phyloP scores from a whole-genome alignment of 35 echinoderm and acorn worm genomes.

The Hemicentrotus pulcherrimus region DNA sequence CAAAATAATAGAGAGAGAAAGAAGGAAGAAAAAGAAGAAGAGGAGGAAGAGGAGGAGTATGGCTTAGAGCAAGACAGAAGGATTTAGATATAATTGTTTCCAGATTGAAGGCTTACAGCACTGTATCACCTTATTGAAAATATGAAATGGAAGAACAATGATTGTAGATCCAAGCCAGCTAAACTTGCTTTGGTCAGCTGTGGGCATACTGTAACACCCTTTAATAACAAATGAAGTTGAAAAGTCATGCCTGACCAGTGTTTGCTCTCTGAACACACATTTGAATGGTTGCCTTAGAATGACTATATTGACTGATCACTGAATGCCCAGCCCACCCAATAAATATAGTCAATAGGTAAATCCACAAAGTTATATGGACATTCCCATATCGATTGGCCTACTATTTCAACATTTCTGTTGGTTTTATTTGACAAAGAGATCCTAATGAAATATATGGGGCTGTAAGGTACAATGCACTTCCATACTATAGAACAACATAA shows the following conservation, averaged over 20 bases:
- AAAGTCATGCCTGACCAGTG: neutral
- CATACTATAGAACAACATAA: too few species aligned
- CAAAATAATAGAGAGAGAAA: neutral
- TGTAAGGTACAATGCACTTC: neutral
- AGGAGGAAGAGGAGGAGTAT: too few species aligned
- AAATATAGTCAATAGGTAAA: neutral
- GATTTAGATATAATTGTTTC: too few species aligned
- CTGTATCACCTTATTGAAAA: too few species aligned
- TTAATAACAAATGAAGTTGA: neutral
- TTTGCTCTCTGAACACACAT: neutral
- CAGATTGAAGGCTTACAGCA: too few species aligned
- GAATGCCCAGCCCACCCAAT: neutral
- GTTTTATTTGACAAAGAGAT: neutral
- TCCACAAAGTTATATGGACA: neutral
- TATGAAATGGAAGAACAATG: too few species aligned
- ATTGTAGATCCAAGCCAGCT: too few species aligned
- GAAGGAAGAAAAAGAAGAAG: too few species aligned
- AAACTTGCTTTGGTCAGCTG: too few species aligned
- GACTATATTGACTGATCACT: neutral
- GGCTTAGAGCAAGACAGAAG: too few species aligned
- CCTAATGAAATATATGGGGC: neutral
- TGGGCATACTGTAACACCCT: too few species aligned
- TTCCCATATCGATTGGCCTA: neutral
- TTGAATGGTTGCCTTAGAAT: neutral
- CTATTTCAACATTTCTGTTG: neutral